phyloP scores from a whole-genome alignment of 2,797 vertebrate genomes.

The Cephalopachus bancanus region DNA sequence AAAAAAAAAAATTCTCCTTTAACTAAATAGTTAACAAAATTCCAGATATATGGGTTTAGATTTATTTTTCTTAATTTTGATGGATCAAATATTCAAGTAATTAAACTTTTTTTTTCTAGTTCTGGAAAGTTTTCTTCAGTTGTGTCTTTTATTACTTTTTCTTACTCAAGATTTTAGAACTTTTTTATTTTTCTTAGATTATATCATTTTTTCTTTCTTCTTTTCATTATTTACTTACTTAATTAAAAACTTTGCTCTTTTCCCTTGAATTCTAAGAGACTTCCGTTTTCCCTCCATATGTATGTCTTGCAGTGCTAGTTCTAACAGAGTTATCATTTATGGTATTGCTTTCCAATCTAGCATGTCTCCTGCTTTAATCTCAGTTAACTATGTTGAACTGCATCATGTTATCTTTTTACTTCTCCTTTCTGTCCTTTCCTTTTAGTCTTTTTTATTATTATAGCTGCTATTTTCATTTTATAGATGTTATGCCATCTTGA shows the following conservation, averaged over 20 bases:
- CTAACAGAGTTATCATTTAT: neutral
- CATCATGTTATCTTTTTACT: neutral
- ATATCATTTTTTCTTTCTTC: neutral
- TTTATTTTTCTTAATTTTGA: neutral
- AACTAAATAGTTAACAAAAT: neutral
- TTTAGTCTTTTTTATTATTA: neutral
- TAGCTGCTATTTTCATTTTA: neutral
- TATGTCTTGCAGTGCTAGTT: neutral
- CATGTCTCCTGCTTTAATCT: conserved; percentile 10
- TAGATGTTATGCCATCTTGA: neutral
- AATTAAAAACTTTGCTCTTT: neutral
- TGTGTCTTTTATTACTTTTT: conserved; percentile 46
- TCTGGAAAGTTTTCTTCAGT: conserved; percentile 59
- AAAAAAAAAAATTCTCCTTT: neutral
- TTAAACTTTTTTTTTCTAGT: neutral
- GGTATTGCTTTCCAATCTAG: conserved; percentile 7
- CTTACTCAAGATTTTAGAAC: neutral
- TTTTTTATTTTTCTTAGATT: conserved; percentile 37
- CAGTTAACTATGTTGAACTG: neutral
- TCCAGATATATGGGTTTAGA: neutral
- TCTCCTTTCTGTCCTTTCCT: neutral
- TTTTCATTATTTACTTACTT: conserved; percentile 16
- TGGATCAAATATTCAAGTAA: neutral
- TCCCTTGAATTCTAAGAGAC: neutral
- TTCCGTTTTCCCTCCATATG: neutral